Evolutionary conservation across 2,113 vertebrate species (phyloP), one percentile per base, ranked within the genome.

Genomic region (Fukomys damarensis): DNA sequence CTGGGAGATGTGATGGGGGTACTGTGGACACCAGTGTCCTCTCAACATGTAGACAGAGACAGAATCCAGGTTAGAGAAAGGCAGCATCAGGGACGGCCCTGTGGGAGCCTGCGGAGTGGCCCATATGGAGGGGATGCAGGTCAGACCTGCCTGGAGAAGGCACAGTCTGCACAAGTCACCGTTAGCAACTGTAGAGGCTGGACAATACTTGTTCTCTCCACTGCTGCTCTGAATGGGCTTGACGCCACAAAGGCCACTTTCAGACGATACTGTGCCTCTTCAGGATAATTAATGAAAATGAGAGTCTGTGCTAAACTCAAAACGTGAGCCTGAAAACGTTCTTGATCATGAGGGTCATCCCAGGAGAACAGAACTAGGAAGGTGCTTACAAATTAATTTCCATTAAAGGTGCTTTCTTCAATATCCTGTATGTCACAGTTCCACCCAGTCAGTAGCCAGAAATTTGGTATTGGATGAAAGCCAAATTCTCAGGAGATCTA

Each of bases 161-260:
- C 17, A n/a, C 28, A 32, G 43, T 56, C 20, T 58, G 10, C 82
- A 17, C 0, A 0, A 3, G 43, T 3, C 20, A 4, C n/a, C 10
- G 0, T 8, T 0, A 43, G 81, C 13, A 0, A 28, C 0, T 5
- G 66, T 26, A 59, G 58, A 72, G 49, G 2, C 46, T 0, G 1
- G 16, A 22, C 35, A 35, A 35, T 0, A 43, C 30, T 8, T 49
- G 19, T 68, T 58, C 52, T 79, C 74, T 35, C 1, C 11, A 5
- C 8, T 13, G 52, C 7, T 83, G 20, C 46, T 72, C 22, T 17
- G 41, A 74, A n/a, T 28, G 68, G 30, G 35, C 17, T 12, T 7
- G 59, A 77, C 26, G 61, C 72, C 19, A 56, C 32, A 56, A 3
- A 4, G 3, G 32, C 32, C 66, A 52, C 58, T n/a, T 49, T 52